phyloP scores from a whole-genome alignment of 2,113 vertebrate species.

The Arizona elegans region DNA sequence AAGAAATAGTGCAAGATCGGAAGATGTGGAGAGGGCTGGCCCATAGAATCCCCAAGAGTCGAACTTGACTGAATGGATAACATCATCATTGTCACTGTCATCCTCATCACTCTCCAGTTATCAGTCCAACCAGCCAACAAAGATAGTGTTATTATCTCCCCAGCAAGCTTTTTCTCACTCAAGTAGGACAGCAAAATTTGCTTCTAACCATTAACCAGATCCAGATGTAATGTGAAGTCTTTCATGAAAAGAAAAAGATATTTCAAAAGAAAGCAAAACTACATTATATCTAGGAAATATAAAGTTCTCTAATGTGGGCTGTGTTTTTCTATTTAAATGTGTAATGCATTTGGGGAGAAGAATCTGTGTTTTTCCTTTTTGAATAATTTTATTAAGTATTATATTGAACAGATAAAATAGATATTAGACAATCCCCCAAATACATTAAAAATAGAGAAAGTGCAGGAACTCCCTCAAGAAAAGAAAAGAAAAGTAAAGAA shows the following conservation, averaged over 20 bases:
- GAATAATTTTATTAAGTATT: background rate
- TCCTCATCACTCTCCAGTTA: background rate
- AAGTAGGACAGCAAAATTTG: background rate
- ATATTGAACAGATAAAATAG: background rate
- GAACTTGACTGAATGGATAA: background rate
- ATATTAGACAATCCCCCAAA: background rate
- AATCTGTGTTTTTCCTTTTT: background rate
- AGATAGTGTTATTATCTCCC: background rate
- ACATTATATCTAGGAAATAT: background rate
- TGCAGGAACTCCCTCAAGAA: background rate
- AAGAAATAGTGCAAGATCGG: background rate
- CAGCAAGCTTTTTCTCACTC: background rate
- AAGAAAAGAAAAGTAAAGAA: too few species aligned
- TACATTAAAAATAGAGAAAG: background rate
- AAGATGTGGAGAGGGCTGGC: background rate
- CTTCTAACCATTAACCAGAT: background rate
- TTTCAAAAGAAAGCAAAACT: background rate
- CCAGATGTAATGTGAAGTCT: background rate
- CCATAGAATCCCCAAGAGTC: background rate
- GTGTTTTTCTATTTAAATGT: conserved; percentile 4
- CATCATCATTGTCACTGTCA: background rate
- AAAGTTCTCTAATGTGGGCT: conserved; percentile 7
- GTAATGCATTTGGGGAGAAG: background rate
- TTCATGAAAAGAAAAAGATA: background rate
- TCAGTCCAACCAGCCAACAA: background rate